phyloP scores from a whole-genome alignment of 2,797 vertebrate species.

The Parauchenoglanis punctatus region DNA sequence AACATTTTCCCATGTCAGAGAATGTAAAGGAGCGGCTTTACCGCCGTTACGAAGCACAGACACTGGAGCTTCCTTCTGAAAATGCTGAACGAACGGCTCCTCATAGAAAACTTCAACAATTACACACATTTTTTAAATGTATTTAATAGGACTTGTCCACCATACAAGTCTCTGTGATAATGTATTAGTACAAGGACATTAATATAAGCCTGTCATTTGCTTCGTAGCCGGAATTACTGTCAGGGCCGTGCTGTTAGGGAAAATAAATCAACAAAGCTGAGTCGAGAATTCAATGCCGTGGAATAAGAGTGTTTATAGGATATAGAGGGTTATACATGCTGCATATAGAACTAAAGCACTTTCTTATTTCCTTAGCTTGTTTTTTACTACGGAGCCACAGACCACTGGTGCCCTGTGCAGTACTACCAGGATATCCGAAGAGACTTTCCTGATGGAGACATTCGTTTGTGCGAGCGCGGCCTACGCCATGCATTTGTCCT shows the following conservation, averaged over 20 bases:
- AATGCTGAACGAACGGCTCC: not conserved
- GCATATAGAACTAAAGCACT: not conserved
- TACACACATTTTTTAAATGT: not conserved
- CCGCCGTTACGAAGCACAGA: conserved; percentile 22
- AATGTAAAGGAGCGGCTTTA: conserved; percentile 9
- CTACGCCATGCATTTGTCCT: conserved; percentile 87
- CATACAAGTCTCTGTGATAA: not conserved
- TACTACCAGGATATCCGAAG: conserved; percentile 89
- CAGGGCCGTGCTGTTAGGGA: not conserved
- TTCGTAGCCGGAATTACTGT: not conserved
- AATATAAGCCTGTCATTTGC: not conserved
- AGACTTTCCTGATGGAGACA: conserved; percentile 86
- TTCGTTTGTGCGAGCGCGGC: conserved; percentile 85
- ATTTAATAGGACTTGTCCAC: not conserved
- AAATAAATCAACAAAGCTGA: conserved; percentile 9
- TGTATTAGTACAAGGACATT: not conserved
- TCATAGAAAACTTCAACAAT: not conserved
- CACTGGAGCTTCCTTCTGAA: not conserved
- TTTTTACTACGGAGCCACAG: conserved; percentile 89
- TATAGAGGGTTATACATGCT: not conserved
- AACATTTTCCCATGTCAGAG: not conserved
- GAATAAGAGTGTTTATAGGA: not conserved
- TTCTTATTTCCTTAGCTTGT: conserved; percentile 76
- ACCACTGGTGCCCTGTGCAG: conserved; percentile 87
- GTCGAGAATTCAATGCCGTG: not conserved